Base-by-base conservation (phyloP, 2,113 vertebrate species). In the Onychostoma macrolepis region DNA sequence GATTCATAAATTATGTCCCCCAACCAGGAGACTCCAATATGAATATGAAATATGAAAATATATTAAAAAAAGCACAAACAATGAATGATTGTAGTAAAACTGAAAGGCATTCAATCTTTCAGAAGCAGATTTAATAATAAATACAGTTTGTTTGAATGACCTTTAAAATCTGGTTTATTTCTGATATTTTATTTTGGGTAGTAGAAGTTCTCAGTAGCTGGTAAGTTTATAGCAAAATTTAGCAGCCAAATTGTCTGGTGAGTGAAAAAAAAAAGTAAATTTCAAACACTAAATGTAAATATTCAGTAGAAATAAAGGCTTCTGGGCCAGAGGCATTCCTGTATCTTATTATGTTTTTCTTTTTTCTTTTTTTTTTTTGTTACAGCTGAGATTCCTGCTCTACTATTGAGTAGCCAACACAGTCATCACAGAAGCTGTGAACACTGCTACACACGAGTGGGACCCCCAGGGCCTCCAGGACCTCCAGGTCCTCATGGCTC, bases 391-490 rank as follows among this genome's bases (percentile, higher is more conserved):
- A 92, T 99, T 87, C 95, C 96, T 30, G 90, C 90, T 72, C 92
- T 99, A 89, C 93, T 98, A 86, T 94, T 93, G 92, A 96, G 92
- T 91, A 94, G 94, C 93, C 96, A 97, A 89, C 93, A 95, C 61
- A 95, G 95, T 94, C 96, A 97, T 88, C 93, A 96, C 61, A 95
- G 96, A 83, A 94, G 91, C 86, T 99, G 97, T 92, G 94, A 95
- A 85, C 95, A 92, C 6, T 99, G 98, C 89, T 95, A 96, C 6
- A 94, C 93, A 48, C 95, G 92, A 33, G 90, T 91, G 0, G 96
- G 97, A 80, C 90, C 94, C 30, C 96, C 96, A 65, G 98, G 98
- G 41, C 93, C 94, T 26, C 95, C 96, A 10, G 98, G 98, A 77
- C 95, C 95, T 63, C 72, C 87, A 15, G 98, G 98, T 45, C 94